A percentile compares a stretch with the other conserved stretches of the same genome.
Conservation (phyloP, 2,797 vertebrate genomes). For the Sebastes glaucus region DNA sequence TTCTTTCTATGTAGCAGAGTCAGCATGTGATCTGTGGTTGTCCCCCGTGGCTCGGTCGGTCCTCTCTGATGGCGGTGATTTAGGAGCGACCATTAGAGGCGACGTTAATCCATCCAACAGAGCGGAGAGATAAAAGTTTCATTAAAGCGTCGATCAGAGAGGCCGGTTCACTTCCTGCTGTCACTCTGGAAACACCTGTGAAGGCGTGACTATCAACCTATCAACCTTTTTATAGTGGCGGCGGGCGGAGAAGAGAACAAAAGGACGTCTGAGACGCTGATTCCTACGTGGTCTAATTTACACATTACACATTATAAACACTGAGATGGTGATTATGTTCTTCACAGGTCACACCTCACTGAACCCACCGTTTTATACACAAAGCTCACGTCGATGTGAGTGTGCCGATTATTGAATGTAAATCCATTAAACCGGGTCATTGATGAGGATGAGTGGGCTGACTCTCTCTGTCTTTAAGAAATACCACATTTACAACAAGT, state of each 20-base stretch:
- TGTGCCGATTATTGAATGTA: not conserved
- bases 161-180: not conserved
- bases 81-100: conserved; percentile 43
- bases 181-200: conserved; percentile 9
- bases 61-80: not conserved
- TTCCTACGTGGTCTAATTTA: not conserved
- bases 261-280: not conserved
- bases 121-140: conserved; percentile 66
- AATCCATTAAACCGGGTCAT: not conserved
- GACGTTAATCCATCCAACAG: conserved; percentile 61
- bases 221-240: not conserved
- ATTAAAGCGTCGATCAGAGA: conserved; percentile 41
- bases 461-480: not conserved
- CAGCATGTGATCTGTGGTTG: not conserved
- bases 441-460: not conserved
- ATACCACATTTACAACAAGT: not conserved
- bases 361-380: not conserved
- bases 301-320: not conserved
- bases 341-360: not conserved
- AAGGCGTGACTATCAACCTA: not conserved
- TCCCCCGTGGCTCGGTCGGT: conserved; percentile 3
- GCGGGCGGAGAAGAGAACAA: not conserved
- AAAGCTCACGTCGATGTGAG: not conserved
- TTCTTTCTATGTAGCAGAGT: not conserved
- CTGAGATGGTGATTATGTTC: too few relatives aligned